Evolutionary conservation across 2,113 vertebrate species (phyloP), one percentile per base, ranked within the genome.

Genomic region (Colaptes auratus): DNA sequence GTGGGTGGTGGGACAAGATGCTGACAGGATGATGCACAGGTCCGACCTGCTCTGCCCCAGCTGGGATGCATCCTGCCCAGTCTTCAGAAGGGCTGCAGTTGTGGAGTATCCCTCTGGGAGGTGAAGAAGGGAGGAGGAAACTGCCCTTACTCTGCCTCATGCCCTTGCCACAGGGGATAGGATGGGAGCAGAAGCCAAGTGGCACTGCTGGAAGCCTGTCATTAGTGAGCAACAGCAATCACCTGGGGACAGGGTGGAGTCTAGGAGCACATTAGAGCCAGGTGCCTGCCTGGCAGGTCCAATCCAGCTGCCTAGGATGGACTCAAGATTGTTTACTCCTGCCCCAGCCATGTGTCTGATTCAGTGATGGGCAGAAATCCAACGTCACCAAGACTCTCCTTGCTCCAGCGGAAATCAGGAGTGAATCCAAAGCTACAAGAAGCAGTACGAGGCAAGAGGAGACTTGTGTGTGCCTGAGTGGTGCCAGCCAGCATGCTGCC

Each of bases 241-340:
- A 2, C 66, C 70, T 23, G 66, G 53, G 77, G 73, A 90, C 77
- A 75, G 73, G 70, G 70, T 7, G 59, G 42, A 15, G 56, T 72
- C n/a, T n/a, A 28, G 27, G 42, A 50, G 76, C 50, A 24, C 30
- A 18, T 66, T 31, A 50, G 58, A 78, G 10, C 30, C 36, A 42
- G 16, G 14, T 19, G 39, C 3, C 0, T 0, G 1, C 64, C 52
- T 56, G 58, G 55, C n/a, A 50, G 0, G 0, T 35, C 52, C 28
- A 46, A 56, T 39, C 24, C 64, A 76, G 69, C n/a, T 33, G 0
- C 0, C 33, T 25, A 77, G 42, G 66, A 86, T 2, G 7, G 75
- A 56, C 66, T 61, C 44, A 35, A 31, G 58, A 42, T 8, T 0
- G 16, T 33, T 61, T 44, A 66, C 87, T 84, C 58, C 66, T 53